Conservation (phyloP, 2,888 invertebrate genomes). For the Leptinotarsa haldemani region DNA sequence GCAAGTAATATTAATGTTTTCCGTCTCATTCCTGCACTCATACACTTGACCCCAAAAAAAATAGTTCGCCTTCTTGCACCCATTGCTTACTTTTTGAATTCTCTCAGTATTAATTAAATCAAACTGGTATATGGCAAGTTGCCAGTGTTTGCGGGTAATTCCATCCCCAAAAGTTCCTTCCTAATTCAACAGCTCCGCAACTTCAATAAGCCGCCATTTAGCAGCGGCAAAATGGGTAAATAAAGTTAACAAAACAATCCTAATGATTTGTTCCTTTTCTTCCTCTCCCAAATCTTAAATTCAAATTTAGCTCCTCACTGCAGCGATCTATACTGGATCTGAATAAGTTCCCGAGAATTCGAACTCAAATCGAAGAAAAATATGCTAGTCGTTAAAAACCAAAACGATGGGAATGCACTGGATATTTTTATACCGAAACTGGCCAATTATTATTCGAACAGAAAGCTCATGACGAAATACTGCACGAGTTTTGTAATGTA, state of each 20-base stretch:
- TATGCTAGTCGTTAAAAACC: not conserved
- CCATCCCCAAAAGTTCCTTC: not conserved
- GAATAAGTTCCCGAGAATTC: not conserved
- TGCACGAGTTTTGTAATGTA: no score
- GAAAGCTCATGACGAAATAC: no score
- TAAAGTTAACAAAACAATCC: conserved; percentile 24
- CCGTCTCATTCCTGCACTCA: no score
- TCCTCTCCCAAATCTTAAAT: conserved; percentile 21
- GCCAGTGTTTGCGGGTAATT: conserved; percentile 5
- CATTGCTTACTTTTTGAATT: not conserved
- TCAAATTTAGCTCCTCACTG: conserved; percentile 15
- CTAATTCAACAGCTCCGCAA: not conserved
- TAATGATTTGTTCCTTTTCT: conserved; percentile 14
- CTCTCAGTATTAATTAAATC: not conserved
- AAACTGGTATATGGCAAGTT: not conserved
- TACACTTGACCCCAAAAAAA: no score
- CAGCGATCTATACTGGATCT: conserved; percentile 2
- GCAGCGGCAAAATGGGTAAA: not conserved
- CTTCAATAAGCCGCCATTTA: not conserved
- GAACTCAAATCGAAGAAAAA: not conserved
- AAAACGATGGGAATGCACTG: not conserved
- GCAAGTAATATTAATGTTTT: no score
- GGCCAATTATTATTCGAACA: no score
- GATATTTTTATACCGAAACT: no score
- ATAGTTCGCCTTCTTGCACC: no score